phyloP scores from a whole-genome alignment of 1,140 invertebrate species.

The Drosophila repleta region DNA sequence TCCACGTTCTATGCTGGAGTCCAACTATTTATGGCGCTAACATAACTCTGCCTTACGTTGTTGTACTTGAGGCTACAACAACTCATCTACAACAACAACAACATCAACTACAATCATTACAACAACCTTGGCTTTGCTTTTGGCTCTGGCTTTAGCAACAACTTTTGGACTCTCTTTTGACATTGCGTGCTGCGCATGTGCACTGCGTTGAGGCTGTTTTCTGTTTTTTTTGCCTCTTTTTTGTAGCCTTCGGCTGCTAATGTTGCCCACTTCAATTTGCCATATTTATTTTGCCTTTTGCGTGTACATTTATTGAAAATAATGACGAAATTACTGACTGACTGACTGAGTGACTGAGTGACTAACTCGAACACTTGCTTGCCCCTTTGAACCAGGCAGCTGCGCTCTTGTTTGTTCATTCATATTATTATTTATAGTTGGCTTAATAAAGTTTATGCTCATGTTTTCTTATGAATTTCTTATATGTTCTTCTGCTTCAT shows the following conservation, averaged over 20 bases:
- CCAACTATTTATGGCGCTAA: constrained; percentile 56
- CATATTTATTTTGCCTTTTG: constrained; percentile 56
- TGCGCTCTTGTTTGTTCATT: constrained; percentile 15
- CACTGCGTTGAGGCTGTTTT: constrained; percentile 37
- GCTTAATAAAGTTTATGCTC: not conserved
- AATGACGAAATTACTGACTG: constrained; percentile 31
- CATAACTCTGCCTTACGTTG: constrained; percentile 32
- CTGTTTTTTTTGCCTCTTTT: constrained; percentile 8
- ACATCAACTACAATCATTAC: constrained; percentile 35
- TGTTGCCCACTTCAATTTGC: constrained; percentile 55
- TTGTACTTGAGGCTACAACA: constrained; percentile 31
- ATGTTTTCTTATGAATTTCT: not conserved
- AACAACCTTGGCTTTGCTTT: constrained; percentile 53
- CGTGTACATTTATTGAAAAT: constrained; percentile 48
- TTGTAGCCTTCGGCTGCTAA: constrained; percentile 34
- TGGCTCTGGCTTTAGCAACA: constrained; percentile 28
- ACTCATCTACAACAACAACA: constrained; percentile 22
- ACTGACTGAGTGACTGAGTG: constrained; percentile 15
- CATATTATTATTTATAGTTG: not conserved
- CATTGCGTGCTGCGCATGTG: constrained; percentile 56
- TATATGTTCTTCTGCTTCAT: no score
- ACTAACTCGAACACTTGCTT: constrained; percentile 22
- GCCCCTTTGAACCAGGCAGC: constrained; percentile 32
- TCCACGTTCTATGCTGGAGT: constrained; percentile 18
- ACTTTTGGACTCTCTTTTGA: constrained; percentile 38